Evolutionary conservation across 2,797 vertebrate genomes (phyloP).

Genomic region (Apogon hyalosoma): DNA sequence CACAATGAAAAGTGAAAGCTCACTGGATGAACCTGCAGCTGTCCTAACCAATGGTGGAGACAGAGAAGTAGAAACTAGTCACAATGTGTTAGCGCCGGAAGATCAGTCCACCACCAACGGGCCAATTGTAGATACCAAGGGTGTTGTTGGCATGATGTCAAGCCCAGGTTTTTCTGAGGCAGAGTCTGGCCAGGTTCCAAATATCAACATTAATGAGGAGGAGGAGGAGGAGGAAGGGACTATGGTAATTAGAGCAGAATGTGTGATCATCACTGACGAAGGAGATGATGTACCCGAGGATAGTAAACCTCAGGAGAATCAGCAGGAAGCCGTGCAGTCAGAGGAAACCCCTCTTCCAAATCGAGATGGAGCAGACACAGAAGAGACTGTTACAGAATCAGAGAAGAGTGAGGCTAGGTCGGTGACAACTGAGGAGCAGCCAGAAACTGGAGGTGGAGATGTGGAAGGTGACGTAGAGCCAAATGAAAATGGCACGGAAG

Average conservation of each 20-base stretch:
- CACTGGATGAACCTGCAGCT: slow-evolving; percentile 11
- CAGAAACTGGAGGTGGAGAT: slow-evolving; percentile 8
- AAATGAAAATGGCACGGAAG: slow-evolving; percentile 1
- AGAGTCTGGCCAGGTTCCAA: slow-evolving; percentile 26
- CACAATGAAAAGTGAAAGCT: slow-evolving; percentile 10
- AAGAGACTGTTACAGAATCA: slow-evolving; percentile 37
- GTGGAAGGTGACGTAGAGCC: neutral
- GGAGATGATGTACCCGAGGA: slow-evolving; percentile 67
- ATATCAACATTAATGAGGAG: slow-evolving; percentile 33
- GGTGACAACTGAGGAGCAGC: slow-evolving; percentile 6
- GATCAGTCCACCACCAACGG: slow-evolving; percentile 47
- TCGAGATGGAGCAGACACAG: slow-evolving; percentile 19
- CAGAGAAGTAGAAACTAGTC: slow-evolving; percentile 13
- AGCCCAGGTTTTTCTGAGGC: slow-evolving; percentile 48
- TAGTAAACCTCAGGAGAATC: slow-evolving; percentile 38
- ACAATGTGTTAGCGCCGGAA: slow-evolving; percentile 9
- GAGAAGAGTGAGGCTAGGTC: slow-evolving; percentile 27
- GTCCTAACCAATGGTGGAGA: slow-evolving; percentile 61
- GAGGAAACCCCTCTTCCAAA: slow-evolving; percentile 15
- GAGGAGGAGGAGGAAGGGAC: slow-evolving; percentile 57
- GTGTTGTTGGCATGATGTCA: slow-evolving; percentile 30
- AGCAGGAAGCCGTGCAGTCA: slow-evolving; percentile 25
- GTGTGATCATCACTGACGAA: slow-evolving; percentile 82
- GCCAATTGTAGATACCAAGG: slow-evolving; percentile 16
- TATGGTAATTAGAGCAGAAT: slow-evolving; percentile 79